Conservation (phyloP, 2,797 vertebrate genomes). For the Rhinichthys osculus region DNA sequence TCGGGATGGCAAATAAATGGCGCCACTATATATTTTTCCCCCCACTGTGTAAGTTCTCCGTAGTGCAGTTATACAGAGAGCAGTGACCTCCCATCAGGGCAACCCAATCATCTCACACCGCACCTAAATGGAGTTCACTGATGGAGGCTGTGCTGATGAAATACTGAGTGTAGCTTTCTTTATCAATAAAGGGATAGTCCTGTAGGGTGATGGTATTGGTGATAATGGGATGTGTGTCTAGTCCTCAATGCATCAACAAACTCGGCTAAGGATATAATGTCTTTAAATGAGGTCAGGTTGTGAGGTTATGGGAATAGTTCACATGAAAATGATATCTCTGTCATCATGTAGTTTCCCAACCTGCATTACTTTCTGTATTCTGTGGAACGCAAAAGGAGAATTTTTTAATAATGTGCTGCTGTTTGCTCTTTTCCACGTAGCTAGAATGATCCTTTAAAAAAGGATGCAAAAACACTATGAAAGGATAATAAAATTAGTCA, state of each 20-base stretch:
- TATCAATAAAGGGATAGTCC: slow-evolving; percentile 63
- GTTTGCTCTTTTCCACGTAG: not conserved
- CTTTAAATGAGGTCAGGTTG: slow-evolving; percentile 37
- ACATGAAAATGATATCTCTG: not conserved
- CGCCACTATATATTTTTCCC: slow-evolving; percentile 72
- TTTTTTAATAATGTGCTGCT: not conserved
- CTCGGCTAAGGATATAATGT: slow-evolving; percentile 53
- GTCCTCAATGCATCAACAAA: slow-evolving; percentile 27
- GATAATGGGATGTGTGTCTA: slow-evolving; percentile 40
- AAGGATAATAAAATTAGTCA: not conserved
- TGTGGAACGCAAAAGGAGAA: not conserved
- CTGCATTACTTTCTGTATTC: not conserved
- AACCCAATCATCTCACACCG: slow-evolving; percentile 68
- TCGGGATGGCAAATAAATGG: slow-evolving; percentile 84
- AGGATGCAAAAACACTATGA: not conserved
- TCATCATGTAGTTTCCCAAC: not conserved
- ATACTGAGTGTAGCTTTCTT: slow-evolving; percentile 43
- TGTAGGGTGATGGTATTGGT: slow-evolving; percentile 27
- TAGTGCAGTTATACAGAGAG: slow-evolving; percentile 76
- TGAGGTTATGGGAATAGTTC: slow-evolving; percentile 15
- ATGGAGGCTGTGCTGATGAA: slow-evolving; percentile 63
- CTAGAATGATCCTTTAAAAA: not conserved
- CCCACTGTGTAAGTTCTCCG: slow-evolving; percentile 71
- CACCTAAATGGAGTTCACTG: slow-evolving; percentile 63
- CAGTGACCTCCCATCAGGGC: slow-evolving; percentile 69